phyloP scores from a whole-genome alignment of 2,113 vertebrate species.

The Ploceus nigricollis region DNA sequence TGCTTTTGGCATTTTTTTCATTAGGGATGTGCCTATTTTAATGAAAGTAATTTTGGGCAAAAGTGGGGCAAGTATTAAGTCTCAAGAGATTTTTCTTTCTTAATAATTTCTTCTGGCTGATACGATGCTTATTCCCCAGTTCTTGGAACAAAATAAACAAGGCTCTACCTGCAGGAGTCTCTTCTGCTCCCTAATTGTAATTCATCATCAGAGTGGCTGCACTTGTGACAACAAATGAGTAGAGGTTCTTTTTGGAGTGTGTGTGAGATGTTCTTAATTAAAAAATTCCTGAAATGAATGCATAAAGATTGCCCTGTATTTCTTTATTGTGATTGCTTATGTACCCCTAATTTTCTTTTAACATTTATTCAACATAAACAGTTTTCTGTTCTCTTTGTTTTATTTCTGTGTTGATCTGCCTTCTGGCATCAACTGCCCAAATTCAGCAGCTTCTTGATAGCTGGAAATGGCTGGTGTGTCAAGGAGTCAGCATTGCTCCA shows the following conservation, averaged over 20 bases:
- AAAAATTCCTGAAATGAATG: not conserved
- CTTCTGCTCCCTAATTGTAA: not conserved
- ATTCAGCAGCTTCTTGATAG: not conserved
- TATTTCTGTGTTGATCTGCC: not conserved
- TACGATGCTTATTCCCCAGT: not conserved
- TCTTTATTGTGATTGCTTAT: not conserved
- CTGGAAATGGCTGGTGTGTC: not conserved
- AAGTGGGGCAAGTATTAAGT: not conserved
- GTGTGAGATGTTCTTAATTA: not conserved
- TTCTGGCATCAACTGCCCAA: not conserved
- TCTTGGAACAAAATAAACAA: not conserved
- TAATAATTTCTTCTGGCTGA: not conserved
- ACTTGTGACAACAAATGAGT: not conserved
- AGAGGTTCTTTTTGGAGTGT: not conserved
- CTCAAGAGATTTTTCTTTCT: not conserved
- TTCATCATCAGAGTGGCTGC: not conserved
- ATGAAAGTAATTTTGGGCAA: not conserved
- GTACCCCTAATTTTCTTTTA: not conserved
- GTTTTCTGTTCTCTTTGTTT: not conserved
- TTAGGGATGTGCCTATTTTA: not conserved
- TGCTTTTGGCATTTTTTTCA: accelerated
- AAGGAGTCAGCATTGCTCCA: not conserved
- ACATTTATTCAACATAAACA: not conserved
- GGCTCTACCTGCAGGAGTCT: not conserved
- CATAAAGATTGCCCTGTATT: not conserved